Conservation (phyloP, 2,888 invertebrate genomes). For the Gandaritis pyraliata region DNA sequence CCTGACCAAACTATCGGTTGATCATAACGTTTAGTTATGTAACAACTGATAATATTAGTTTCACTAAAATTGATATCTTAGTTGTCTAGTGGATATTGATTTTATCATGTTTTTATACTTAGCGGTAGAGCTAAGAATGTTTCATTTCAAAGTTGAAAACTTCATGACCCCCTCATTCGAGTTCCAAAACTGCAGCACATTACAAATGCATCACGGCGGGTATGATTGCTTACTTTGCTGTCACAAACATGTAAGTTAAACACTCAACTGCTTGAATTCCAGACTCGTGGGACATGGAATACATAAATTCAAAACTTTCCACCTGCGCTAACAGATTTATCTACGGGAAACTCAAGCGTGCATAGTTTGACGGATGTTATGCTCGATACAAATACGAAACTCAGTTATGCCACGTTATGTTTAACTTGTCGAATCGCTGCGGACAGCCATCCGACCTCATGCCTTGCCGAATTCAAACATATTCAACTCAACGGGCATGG, state of each 20-base stretch:
- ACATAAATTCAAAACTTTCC: conserved; percentile 44
- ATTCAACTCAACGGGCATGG: conserved; percentile 16
- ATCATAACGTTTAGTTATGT: no score
- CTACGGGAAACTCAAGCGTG: conserved; percentile 38
- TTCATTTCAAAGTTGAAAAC: background rate
- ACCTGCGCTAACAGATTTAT: conserved; percentile 50
- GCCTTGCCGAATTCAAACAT: conserved; percentile 19
- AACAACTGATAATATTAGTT: no score
- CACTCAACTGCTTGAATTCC: conserved; percentile 38
- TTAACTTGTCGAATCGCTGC: conserved; percentile 37
- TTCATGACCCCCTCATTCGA: conserved; percentile 3
- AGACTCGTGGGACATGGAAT: conserved; percentile 39
- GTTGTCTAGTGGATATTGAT: no score
- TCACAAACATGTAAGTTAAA: conserved; percentile 36
- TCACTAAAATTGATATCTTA: no score
- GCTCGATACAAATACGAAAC: conserved; percentile 48
- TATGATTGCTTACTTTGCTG: conserved; percentile 29
- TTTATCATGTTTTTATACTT: no score
- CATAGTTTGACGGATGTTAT: conserved; percentile 44
- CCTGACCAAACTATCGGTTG: no score
- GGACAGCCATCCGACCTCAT: conserved; percentile 26
- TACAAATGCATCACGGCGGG: conserved; percentile 10
- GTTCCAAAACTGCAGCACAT: conserved; percentile 6
- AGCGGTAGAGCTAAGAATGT: no score
- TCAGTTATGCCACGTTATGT: conserved; percentile 36